These are phyloP conservation scores for Blomia tropicalis DNA, from an alignment of 2,888 invertebrate genomes.

Conservation along the genomic window DNA sequence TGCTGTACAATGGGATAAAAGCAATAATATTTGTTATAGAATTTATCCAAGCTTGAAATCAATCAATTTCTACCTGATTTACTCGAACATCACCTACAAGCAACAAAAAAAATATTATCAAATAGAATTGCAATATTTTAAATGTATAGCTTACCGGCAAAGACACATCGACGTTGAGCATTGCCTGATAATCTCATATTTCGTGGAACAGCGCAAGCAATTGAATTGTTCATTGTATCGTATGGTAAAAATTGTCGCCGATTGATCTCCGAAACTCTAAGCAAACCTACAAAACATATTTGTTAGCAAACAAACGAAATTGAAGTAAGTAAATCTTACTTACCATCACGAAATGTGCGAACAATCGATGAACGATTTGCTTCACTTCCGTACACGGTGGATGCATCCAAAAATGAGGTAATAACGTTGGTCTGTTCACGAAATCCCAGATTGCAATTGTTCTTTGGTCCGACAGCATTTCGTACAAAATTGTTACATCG, in stretches of 20 bases:
- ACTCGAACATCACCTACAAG: slow-evolving; percentile 30
- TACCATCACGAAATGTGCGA: slow-evolving; percentile 37
- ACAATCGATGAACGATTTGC: slow-evolving; percentile 60
- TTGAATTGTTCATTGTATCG: slow-evolving; percentile 25
- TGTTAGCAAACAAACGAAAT: not conserved
- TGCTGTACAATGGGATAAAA: too few species aligned
- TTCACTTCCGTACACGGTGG: slow-evolving; percentile 88
- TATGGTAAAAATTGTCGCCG: slow-evolving; percentile 27
- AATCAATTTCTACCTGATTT: too few species aligned
- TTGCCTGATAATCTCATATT: not conserved
- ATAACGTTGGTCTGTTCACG: slow-evolving; percentile 90
- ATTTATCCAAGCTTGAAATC: too few species aligned
- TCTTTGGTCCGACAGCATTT: slow-evolving; percentile 36
- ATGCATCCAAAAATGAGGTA: slow-evolving; percentile 87
- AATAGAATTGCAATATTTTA: not conserved
- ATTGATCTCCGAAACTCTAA: slow-evolving; percentile 24
- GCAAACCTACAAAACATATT: slow-evolving; percentile 17
- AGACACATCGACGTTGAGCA: slow-evolving; percentile 18
- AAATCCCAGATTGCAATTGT: slow-evolving; percentile 53
- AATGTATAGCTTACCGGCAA: slow-evolving; percentile 17
- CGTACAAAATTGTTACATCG: slow-evolving; percentile 30
- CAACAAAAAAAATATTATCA: too few species aligned
- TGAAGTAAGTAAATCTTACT: not conserved
- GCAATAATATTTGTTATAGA: too few species aligned
- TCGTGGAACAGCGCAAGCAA: slow-evolving; percentile 25